Base-by-base conservation (phyloP, 2,888 invertebrate genomes). In the Charanyca ferruginea region DNA sequence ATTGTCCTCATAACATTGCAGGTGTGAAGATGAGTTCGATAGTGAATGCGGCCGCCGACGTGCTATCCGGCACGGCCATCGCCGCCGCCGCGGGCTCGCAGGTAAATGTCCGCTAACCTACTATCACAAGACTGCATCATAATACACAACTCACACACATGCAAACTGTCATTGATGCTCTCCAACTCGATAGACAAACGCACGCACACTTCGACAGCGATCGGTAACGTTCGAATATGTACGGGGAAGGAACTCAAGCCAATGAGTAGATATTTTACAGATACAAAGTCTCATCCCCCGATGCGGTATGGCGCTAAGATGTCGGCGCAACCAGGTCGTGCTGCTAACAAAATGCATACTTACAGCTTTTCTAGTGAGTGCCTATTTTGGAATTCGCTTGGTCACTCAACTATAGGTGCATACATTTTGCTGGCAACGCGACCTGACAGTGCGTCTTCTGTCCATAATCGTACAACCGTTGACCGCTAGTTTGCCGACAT, bases 1-100 rank as follows among this genome's bases (percentile, higher is more conserved):
- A 20, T 0, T 32, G 3, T 3, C 3, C 3, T 18, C 11, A 2
- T 42, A 22, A 16, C 16, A n/a, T 89, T 91, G 35, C 89, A 91
- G 92, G 84, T 67, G 79, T 45, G 66, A 91, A 90, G 81, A 97
- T 97, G 97, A 97, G 97, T 90, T 94, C 97, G 64, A 96, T 97
- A 89, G 96, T 97, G 81, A 96, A 95, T 70, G 96, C 96, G 65
- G 97, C 97, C 2, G 95, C 96, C 9, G 96, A 96, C 81, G 97
- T 97, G 45, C 92, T 97, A 74, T 96, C 97, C 0, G 97, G 97
- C 54, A 96, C 97, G 18, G 97, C 97, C 42, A 96, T 96, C 61
- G 96, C 96, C 54, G 97, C 97, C 44, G 97, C 97, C 16, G 97
- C 97, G 45, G 97, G 97, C 79, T 89, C 94, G 44, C 94, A 94